Evolutionary conservation across 2,113 vertebrate genomes (phyloP).

Genomic region (Pipa parva): DNA sequence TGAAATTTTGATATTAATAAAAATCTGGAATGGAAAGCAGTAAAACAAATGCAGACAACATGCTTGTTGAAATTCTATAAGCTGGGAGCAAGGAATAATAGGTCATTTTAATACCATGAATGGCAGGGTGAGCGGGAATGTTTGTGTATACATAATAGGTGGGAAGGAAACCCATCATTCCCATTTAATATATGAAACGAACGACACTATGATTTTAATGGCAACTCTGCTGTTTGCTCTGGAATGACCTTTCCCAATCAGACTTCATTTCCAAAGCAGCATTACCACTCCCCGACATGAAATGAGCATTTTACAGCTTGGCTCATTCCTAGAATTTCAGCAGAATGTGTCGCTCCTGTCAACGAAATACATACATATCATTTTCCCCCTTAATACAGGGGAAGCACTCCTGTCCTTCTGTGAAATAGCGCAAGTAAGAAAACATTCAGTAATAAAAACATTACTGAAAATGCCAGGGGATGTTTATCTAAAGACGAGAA

Average conservation of each 20-base stretch:
- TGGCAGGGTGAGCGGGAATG: constrained; percentile 42
- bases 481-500: constrained; percentile 2
- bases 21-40: constrained; percentile 38
- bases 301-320: constrained; percentile 44
- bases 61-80: constrained; percentile 40
- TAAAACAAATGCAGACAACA: constrained; percentile 4
- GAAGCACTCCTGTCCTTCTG: constrained; percentile 3
- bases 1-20: constrained; percentile 29
- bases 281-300: constrained; percentile 46
- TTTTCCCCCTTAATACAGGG: constrained; percentile 2
- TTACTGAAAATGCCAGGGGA: not conserved
- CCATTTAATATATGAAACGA: constrained; percentile 38
- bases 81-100: constrained; percentile 52
- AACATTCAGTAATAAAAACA: not conserved
- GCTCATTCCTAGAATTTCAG: constrained; percentile 25
- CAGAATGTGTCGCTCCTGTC: constrained; percentile 24
- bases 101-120: constrained; percentile 54
- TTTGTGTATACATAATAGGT: constrained; percentile 42
- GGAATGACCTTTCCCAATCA: constrained; percentile 54
- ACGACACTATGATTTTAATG: constrained; percentile 22
- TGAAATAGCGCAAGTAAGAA: constrained; percentile 22
- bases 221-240: constrained; percentile 45
- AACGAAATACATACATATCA: constrained; percentile 30
- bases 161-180: constrained; percentile 25
- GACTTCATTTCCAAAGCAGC: constrained; percentile 51